Percentiles rank a stretch among this genome's conserved stretches.
Evolutionary conservation across 92 coral and sea anemone genomes (phyloP).

Genomic region (Chrysogorgia sp.): DNA sequence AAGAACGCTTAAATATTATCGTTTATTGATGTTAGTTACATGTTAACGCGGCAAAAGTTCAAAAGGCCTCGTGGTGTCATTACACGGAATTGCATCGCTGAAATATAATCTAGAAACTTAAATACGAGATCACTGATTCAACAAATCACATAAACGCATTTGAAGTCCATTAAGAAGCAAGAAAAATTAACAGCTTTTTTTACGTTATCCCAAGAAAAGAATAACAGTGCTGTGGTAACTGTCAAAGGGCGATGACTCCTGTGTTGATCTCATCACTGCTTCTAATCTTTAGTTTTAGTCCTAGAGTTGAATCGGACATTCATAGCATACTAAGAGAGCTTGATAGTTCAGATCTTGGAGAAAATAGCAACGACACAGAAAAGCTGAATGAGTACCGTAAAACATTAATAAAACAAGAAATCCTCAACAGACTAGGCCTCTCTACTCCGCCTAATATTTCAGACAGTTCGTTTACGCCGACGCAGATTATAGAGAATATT

Average conservation of each 20-base stretch:
- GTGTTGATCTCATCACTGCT: neutral
- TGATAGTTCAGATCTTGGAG: neutral
- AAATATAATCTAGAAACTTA: too few relatives aligned
- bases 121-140: too few relatives aligned
- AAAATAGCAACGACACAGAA: neutral
- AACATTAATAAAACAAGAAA: constrained; percentile 37
- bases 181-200: too few relatives aligned
- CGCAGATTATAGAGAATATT: constrained; percentile 11
- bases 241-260: neutral
- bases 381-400: constrained; percentile 33
- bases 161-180: too few relatives aligned
- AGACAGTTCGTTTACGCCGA: constrained; percentile 5
- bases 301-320: constrained; percentile 11
- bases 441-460: constrained; percentile 30
- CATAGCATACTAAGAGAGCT: constrained; percentile 36
- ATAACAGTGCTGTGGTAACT: too few relatives aligned
- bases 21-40: too few relatives aligned
- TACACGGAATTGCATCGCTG: too few relatives aligned
- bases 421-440: constrained; percentile 35
- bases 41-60: too few relatives aligned
- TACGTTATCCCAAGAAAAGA: too few relatives aligned
- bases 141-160: too few relatives aligned
- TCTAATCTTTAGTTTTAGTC: neutral
- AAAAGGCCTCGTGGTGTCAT: too few relatives aligned
- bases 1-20: too few relatives aligned